Evolutionary conservation across 2,888 invertebrate genomes (phyloP).

Genomic region (Linyphia triangularis): DNA sequence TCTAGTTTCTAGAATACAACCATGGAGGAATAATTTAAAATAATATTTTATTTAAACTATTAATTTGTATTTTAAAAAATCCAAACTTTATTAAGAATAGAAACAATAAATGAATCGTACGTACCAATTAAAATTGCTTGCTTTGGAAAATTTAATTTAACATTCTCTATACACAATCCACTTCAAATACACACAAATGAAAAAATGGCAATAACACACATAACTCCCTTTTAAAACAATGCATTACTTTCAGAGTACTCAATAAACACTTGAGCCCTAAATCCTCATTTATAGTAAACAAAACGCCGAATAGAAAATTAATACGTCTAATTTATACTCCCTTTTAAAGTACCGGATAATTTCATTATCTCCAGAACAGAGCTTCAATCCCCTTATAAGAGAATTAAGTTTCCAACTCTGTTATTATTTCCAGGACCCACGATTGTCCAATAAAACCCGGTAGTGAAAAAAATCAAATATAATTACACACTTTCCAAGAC

Average conservation of each 20-base stretch:
- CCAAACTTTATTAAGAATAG: no score
- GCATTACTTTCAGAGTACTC: background rate
- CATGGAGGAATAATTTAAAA: no score
- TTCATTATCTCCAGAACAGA: constrained; percentile 23
- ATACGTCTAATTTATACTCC: constrained; percentile 5
- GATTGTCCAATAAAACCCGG: constrained; percentile 36
- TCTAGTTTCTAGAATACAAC: no score
- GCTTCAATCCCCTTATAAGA: constrained; percentile 3
- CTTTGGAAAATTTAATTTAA: no score
- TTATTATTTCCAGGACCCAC: constrained; percentile 27
- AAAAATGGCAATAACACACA: background rate
- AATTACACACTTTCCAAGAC: constrained; percentile 62
- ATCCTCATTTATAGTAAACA: background rate
- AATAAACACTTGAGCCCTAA: background rate
- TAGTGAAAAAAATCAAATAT: constrained; percentile 15
- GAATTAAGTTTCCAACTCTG: constrained; percentile 21
- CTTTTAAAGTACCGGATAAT: constrained; percentile 15
- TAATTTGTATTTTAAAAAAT: no score
- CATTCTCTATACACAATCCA: no score
- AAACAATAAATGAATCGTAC: no score
- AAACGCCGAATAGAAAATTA: constrained; percentile 10
- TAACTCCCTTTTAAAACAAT: background rate
- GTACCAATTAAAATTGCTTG: no score
- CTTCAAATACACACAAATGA: background rate
- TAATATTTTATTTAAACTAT: no score